phyloP scores from a whole-genome alignment of 2,113 vertebrate species.

The Megaceryle torquata region DNA sequence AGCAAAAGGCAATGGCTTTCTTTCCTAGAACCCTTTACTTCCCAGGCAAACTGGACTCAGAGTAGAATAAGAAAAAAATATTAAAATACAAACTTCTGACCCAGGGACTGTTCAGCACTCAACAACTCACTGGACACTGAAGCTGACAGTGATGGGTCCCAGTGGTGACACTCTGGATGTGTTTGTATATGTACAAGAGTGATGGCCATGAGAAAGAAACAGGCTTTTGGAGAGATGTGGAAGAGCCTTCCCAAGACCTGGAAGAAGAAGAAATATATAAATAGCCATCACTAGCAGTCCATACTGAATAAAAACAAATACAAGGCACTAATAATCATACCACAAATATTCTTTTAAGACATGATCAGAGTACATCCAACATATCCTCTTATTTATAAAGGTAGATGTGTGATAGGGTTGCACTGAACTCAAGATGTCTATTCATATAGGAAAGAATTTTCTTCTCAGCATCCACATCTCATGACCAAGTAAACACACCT shows the following conservation, averaged over 20 bases:
- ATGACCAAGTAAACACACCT: background rate
- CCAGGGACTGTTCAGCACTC: background rate
- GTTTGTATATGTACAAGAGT: too few species aligned
- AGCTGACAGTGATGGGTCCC: background rate
- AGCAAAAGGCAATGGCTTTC: background rate
- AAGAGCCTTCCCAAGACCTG: background rate
- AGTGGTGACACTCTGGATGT: too few species aligned
- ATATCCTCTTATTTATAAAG: background rate
- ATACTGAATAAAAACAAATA: background rate
- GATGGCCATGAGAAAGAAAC: background rate
- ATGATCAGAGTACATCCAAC: background rate
- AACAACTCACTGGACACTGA: background rate
- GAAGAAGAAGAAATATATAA: background rate
- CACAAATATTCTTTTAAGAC: background rate
- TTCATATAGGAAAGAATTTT: background rate
- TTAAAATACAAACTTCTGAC: background rate
- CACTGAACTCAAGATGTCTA: background rate
- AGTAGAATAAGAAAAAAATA: background rate
- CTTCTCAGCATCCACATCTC: background rate
- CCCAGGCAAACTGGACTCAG: background rate
- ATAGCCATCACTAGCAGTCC: background rate
- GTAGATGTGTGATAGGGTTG: background rate
- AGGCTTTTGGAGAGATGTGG: background rate
- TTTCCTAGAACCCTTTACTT: background rate
- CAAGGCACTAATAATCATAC: background rate